A percentile compares a stretch with the other conserved stretches of the same genome.
These are phyloP conservation scores for Schizopygopsis malacanthus DNA, from an alignment of 2,797 vertebrate species.

Conservation along the genomic window DNA sequence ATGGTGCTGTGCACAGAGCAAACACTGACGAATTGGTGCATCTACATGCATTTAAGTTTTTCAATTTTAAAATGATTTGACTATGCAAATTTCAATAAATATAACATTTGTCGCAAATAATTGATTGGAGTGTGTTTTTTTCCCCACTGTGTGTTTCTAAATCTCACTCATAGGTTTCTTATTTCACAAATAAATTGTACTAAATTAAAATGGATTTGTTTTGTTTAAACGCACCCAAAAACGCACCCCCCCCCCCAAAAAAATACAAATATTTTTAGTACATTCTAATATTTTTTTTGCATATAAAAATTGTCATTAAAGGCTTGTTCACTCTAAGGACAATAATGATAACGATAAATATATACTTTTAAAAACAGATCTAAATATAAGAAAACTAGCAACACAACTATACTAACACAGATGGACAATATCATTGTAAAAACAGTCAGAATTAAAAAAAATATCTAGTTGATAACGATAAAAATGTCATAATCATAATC, in stretches of 20 bases:
- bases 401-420: not conserved
- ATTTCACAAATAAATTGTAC: not conserved
- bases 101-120: not conserved
- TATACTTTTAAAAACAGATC: not conserved
- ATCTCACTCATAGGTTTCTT: not conserved
- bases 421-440: not conserved
- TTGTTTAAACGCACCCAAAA: not conserved
- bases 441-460: too few relatives aligned
- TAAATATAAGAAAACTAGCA: not conserved
- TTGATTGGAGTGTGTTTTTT: constrained; percentile 1
- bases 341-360: not conserved
- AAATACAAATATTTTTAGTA: too few relatives aligned
- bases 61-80: not conserved
- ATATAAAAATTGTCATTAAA: not conserved
- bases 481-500: not conserved
- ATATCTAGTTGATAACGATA: not conserved
- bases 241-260: too few relatives aligned
- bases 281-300: too few relatives aligned
- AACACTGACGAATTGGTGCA: not conserved
- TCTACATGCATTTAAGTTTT: not conserved
- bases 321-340: not conserved
- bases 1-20: not conserved
- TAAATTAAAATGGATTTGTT: not conserved
- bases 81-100: constrained; percentile 30
- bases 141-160: not conserved